Conservation (phyloP, 2,888 invertebrate species). For the Caenorhabditis sp. region DNA sequence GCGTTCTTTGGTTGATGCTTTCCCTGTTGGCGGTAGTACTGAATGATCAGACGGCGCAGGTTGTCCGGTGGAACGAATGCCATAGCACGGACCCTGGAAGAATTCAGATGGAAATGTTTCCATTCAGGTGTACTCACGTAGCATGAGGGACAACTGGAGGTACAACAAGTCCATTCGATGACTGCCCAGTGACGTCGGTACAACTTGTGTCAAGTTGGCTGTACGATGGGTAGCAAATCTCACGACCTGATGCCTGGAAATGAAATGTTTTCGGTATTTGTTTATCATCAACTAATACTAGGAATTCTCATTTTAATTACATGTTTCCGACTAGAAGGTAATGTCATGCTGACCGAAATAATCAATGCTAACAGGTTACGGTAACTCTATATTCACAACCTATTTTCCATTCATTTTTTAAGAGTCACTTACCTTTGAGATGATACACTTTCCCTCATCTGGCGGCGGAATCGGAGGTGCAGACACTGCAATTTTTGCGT, state of each 20-base stretch:
- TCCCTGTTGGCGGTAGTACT: slow-evolving; percentile 82
- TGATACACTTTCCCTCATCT: slow-evolving; percentile 79
- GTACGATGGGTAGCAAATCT: slow-evolving; percentile 82
- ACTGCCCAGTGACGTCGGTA: slow-evolving; percentile 78
- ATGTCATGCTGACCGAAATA: no score
- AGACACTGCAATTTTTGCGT: slow-evolving; percentile 76
- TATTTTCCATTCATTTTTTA: background rate
- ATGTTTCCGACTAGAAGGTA: no score
- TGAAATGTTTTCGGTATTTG: no score
- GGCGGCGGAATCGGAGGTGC: slow-evolving; percentile 83
- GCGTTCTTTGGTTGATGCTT: slow-evolving; percentile 78
- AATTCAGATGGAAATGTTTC: background rate
- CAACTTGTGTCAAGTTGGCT: slow-evolving; percentile 81
- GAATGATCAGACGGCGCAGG: slow-evolving; percentile 80
- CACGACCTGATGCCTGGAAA: slow-evolving; percentile 70
- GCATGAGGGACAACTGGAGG: slow-evolving; percentile 81
- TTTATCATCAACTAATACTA: no score
- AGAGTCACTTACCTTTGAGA: slow-evolving; percentile 69
- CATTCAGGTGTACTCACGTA: slow-evolving; percentile 71
- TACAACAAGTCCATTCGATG: slow-evolving; percentile 75
- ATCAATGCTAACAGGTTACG: no score
- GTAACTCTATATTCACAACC: no score
- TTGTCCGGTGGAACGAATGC: slow-evolving; percentile 83
- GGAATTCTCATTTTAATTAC: no score
- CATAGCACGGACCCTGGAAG: slow-evolving; percentile 82